These are phyloP conservation scores for Nasonia longicornis DNA, from an alignment of 1,140 invertebrate genomes.

Conservation along the genomic window DNA sequence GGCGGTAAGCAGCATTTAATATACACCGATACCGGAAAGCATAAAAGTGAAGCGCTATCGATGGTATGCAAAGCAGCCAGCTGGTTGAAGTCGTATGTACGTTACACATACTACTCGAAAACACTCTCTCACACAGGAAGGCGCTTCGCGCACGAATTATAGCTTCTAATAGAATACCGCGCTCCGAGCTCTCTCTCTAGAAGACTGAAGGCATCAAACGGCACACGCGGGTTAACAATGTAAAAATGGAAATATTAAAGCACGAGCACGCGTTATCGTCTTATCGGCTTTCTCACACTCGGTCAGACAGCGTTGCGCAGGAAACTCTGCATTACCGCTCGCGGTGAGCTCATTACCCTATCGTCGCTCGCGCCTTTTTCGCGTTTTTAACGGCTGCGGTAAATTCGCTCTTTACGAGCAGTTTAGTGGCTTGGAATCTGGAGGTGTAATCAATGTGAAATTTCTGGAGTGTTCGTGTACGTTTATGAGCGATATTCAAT, in stretches of 20 bases:
- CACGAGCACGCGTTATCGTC: not conserved
- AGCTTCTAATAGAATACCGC: slow-evolving; percentile 9
- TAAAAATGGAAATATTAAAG: slow-evolving; percentile 18
- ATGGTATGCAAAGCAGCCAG: slow-evolving; percentile 12
- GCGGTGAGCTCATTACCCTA: not conserved
- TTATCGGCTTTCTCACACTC: slow-evolving; percentile 28
- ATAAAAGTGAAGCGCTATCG: not conserved
- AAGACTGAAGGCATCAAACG: slow-evolving; percentile 6
- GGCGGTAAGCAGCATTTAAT: not conserved
- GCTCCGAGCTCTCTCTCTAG: not conserved
- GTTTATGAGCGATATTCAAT: not conserved
- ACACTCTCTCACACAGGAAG: not conserved
- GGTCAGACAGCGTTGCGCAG: not conserved
- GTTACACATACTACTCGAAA: not conserved
- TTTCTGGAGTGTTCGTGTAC: not conserved
- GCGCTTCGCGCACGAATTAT: not conserved
- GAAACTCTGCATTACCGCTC: slow-evolving; percentile 19
- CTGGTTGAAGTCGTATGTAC: not conserved
- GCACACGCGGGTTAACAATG: not conserved
- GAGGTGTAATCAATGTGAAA: not conserved
- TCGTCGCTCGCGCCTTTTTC: not conserved
- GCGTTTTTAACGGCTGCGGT: not conserved
- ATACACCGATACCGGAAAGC: slow-evolving; percentile 5
- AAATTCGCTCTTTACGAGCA: not conserved
- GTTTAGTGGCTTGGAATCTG: not conserved